Evolutionary conservation across 1,140 invertebrate species (phyloP).

Genomic region (Myzus persicae): DNA sequence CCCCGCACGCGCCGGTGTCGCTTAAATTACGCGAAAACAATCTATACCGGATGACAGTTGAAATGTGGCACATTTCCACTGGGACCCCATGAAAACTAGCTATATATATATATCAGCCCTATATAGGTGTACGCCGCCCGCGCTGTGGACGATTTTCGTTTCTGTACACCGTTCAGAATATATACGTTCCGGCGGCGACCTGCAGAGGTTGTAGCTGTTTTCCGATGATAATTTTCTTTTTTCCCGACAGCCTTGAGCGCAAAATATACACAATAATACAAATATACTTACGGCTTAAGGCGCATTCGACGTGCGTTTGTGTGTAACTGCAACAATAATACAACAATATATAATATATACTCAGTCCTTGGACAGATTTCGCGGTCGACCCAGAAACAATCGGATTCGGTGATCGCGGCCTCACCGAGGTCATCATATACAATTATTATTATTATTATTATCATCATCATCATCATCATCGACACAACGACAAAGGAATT

Average conservation of each 20-base stretch:
- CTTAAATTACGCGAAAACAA: conserved; percentile 32
- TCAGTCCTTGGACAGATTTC: conserved; percentile 9
- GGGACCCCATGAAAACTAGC: neutral
- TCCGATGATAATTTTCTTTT: neutral
- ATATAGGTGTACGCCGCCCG: neutral
- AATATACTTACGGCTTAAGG: neutral
- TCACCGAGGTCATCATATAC: neutral
- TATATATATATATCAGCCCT: neutral
- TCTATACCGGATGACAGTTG: conserved; percentile 19
- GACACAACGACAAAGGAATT: neutral
- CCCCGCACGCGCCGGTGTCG: neutral
- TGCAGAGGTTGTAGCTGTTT: neutral
- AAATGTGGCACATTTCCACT: conserved; percentile 30
- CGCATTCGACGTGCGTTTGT: neutral
- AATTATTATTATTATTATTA: neutral
- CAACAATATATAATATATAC: neutral
- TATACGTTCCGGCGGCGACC: neutral
- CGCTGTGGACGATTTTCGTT: neutral
- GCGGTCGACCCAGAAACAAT: neutral
- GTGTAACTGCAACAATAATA: neutral
- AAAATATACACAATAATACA: neutral
- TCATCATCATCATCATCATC: neutral
- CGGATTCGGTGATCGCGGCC: neutral
- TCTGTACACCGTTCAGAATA: neutral
- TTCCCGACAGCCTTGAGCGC: neutral